Evolutionary conservation across 1,140 invertebrate species (phyloP), one percentile per base, ranked within the genome.

Genomic region (Drosophila ogumai): DNA sequence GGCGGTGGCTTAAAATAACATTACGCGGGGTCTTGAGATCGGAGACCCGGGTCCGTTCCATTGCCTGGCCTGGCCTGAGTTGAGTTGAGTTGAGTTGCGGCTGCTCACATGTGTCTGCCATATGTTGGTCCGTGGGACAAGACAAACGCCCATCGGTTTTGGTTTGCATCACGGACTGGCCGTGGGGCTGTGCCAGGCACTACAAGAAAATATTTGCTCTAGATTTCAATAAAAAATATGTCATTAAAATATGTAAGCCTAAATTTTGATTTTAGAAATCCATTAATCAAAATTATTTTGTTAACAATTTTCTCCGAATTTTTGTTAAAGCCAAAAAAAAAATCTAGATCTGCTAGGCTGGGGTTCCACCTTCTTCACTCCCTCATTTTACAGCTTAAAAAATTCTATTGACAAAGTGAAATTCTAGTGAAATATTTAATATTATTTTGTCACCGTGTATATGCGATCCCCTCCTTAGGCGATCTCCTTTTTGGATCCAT

Each of bases 111-210:
- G 52, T 87, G 84, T 84, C 76, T 72, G 73, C 84, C 84, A 87
- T 77, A 88, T 88, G 84, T 90, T 90, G 77, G 84, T 88, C 84
- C 84, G 72, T 88, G 76, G 58, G 79, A 76, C 81, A 79, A 60
- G 79, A 76, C 81, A 79, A 60, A 57, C 63, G 40, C 73, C 77
- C 82, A 82, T 63, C 55, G 61, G 61, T 63, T 44, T 60, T 63
- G 76, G 75, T 82, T 82, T 76, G 71, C 71, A 82, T 12, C 80
- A 64, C 57, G 41, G 73, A 79, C 71, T 75, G 81, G 64, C 64
- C 69, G 61, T 80, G 69, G 68, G 54, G 75, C 79, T 76, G 72
- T 56, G 49, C 36, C 69, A 34, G 34, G 49, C 44, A 31, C 15
- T 65, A 17, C 7, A 15, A 54, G 36, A 52, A 17, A 8, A n/a